phyloP scores from a whole-genome alignment of 2,113 vertebrate species.

The Piaya cayana region DNA sequence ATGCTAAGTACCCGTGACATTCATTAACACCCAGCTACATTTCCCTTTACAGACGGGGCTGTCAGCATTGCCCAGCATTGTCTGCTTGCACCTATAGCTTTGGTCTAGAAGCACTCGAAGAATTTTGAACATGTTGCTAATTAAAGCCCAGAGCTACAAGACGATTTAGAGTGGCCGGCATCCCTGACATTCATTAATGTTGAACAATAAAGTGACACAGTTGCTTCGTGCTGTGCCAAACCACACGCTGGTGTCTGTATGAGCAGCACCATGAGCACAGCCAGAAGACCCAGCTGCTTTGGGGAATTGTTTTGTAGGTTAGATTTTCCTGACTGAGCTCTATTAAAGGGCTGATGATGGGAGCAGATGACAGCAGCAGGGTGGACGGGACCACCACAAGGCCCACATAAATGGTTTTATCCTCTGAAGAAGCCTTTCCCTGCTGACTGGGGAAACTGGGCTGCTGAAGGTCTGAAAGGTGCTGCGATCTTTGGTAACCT shows the following conservation, averaged over 20 bases:
- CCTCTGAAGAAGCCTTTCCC: background rate
- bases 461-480: background rate
- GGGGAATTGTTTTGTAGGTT: background rate
- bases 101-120: background rate
- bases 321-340: background rate
- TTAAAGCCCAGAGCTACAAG: background rate
- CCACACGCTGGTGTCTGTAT: fast-evolving
- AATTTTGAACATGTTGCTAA: slow-evolving; percentile 1
- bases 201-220: background rate
- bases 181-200: background rate
- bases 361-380: background rate
- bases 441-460: background rate
- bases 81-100: background rate
- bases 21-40: background rate
- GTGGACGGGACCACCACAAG: background rate
- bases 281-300: background rate
- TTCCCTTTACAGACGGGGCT: background rate
- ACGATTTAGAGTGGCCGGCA: background rate
- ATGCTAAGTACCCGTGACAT: background rate
- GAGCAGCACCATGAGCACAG: background rate
- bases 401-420: background rate
- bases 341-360: background rate
- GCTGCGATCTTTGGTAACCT: background rate
- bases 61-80: background rate
- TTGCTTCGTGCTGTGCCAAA: background rate